Base-by-base conservation (phyloP, 1,140 invertebrate species). In the Cardiocondyla obscurior region DNA sequence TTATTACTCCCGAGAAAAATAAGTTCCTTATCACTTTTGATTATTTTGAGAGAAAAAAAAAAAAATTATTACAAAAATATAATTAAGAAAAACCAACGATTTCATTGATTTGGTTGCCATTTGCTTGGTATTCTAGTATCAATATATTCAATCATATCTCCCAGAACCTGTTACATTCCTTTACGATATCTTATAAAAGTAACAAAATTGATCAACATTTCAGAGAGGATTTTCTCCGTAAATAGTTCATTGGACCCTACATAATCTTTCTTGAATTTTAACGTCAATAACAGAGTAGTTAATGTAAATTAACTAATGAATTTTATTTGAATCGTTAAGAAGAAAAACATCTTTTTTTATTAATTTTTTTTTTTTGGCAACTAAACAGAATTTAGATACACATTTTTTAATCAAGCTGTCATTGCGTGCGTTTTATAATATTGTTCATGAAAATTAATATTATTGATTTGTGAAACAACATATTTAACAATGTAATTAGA, bases 81-180 rank as follows among this genome's bases (percentile, higher is more conserved):
- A 39, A 30, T 57, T 5, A 30, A 10, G 0, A 62, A 4, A 39
- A 10, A 19, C 4, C 19, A 62, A 62, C 2, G 19, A 62, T 62
- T 22, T 62, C 22, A 62, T 19, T 62, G n/a, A 62, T 22, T n/a
- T 14, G 14, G 2, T 33, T 57, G 25, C 1, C 5, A 30, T 36
- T 60, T 62, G 19, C 30, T 19, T 62, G 22, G 19, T 12, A 42
- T 22, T 3, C 19, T 22, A 62, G n/a, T 39, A 62, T 62, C 19
- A 62, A 39, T 42, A 22, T 22, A 62, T 62, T 62, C 36, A 62
- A 22, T 62, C 12, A 8, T 39, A 33, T 33, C 33, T 42, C 19
- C 2, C 19, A 62, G 19, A 62, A 62, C 33, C n/a, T 62, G 58
- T 62, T 62, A 62, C 19, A 62, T 62, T 62, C 36, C 58, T 62